phyloP scores from a whole-genome alignment of 2,888 invertebrate genomes.

The Cerastoderma edule region DNA sequence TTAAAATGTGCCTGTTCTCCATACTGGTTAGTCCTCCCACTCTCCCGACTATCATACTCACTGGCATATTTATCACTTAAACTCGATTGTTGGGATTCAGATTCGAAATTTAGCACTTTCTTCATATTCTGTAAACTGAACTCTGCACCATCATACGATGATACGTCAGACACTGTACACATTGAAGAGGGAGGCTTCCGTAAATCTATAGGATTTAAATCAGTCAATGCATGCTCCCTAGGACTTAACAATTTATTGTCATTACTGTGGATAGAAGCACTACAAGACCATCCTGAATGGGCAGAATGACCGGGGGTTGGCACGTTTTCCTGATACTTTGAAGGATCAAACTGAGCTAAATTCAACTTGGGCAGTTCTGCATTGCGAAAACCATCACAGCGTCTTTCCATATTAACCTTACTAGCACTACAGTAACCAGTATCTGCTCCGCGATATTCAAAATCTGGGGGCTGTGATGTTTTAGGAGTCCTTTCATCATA shows the following conservation, averaged over 20 bases:
- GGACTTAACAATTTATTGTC: conserved; percentile 60
- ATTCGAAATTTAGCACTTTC: conserved; percentile 72
- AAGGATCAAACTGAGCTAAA: conserved; percentile 68
- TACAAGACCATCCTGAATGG: conserved; percentile 72
- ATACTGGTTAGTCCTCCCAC: conserved; percentile 10
- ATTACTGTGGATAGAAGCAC: conserved; percentile 68
- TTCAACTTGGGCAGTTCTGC: conserved; percentile 50
- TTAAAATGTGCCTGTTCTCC: conserved; percentile 40
- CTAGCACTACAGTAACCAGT: conserved; percentile 61
- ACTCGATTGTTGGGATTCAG: conserved; percentile 59
- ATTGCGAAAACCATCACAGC: conserved; percentile 33
- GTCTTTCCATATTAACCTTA: conserved; percentile 41
- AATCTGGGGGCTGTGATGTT: conserved; percentile 37
- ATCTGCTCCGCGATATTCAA: conserved; percentile 38
- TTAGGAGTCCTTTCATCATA: conserved; percentile 45
- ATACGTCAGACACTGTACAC: conserved; percentile 66
- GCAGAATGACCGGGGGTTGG: conserved; percentile 63
- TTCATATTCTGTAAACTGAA: conserved; percentile 74
- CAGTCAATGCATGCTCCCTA: conserved; percentile 55
- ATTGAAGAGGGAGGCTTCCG: conserved; percentile 33
- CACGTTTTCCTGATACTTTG: conserved; percentile 70
- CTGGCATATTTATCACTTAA: conserved; percentile 50
- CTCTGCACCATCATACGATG: conserved; percentile 70
- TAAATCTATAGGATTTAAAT: conserved; percentile 59
- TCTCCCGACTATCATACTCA: conserved; percentile 23